These are phyloP conservation scores for Tichodroma muraria DNA, from an alignment of 2,113 vertebrate species.

Conservation along the genomic window DNA sequence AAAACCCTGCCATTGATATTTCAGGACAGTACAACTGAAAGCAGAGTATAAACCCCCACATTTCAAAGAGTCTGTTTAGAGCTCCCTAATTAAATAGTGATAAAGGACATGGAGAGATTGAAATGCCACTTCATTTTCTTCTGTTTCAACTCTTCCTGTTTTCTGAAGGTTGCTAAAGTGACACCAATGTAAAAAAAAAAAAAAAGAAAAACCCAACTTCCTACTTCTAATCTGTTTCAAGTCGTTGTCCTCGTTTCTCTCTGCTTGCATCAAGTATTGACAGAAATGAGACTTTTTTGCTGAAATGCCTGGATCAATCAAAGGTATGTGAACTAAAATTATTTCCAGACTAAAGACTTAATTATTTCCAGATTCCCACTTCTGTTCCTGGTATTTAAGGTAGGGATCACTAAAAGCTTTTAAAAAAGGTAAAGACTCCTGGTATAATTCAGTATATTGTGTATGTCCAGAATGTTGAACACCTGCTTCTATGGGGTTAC, in stretches of 20 bases:
- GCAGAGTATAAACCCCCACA: too few relatives aligned
- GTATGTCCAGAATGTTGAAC: background rate
- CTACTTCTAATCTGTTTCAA: slow-evolving; percentile 56
- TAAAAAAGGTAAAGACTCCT: background rate
- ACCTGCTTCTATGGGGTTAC: background rate
- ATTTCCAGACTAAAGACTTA: slow-evolving; percentile 28
- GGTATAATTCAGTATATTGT: background rate
- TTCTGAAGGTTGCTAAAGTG: slow-evolving; percentile 53
- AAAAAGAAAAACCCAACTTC: slow-evolving; percentile 45
- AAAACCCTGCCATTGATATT: background rate
- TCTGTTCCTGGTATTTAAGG: background rate
- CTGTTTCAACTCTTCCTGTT: slow-evolving; percentile 69
- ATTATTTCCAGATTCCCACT: background rate
- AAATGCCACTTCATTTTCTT: slow-evolving; percentile 15
- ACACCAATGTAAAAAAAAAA: slow-evolving; percentile 14
- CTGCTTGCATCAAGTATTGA: slow-evolving; percentile 39
- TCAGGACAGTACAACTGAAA: background rate
- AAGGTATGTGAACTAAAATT: slow-evolving; percentile 1
- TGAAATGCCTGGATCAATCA: background rate
- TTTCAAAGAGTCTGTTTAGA: background rate
- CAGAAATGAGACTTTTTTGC: background rate
- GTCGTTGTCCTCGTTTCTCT: slow-evolving; percentile 55
- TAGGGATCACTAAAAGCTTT: background rate
- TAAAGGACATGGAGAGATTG: background rate
- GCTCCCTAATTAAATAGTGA: background rate